Evolutionary conservation across 2,888 invertebrate genomes (phyloP).

Genomic region (Drosophila picticornis): DNA sequence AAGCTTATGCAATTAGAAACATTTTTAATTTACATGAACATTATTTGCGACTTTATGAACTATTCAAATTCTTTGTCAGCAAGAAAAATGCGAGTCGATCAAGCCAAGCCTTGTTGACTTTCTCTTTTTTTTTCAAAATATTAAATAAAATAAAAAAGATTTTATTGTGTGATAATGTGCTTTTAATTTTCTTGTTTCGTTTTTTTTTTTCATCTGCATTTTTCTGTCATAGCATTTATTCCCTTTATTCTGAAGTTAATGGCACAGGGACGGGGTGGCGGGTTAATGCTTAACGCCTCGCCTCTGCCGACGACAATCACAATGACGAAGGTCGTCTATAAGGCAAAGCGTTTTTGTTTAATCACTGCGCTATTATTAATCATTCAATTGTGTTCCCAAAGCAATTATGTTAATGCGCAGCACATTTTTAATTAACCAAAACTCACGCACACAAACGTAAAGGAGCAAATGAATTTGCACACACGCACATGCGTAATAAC

Average conservation of each 20-base stretch:
- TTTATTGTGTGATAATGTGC: not conserved
- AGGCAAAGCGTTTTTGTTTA: constrained; percentile 51
- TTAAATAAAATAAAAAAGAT: no score
- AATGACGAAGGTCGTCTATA: constrained; percentile 55
- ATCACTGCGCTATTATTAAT: constrained; percentile 72
- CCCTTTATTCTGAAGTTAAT: not conserved
- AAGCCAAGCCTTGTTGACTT: not conserved
- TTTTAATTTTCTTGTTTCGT: not conserved
- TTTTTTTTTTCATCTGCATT: not conserved
- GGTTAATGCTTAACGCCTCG: not conserved
- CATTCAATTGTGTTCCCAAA: constrained; percentile 74
- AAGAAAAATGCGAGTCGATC: not conserved
- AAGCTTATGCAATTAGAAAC: not conserved
- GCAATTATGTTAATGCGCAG: constrained; percentile 73
- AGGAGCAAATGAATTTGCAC: constrained; percentile 2
- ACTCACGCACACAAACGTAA: constrained; percentile 30
- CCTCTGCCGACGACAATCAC: constrained; percentile 4
- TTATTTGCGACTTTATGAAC: not conserved
- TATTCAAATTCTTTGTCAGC: not conserved
- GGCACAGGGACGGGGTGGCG: not conserved
- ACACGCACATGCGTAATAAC: constrained; percentile 31
- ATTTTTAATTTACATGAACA: not conserved
- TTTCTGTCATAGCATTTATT: constrained; percentile 1
- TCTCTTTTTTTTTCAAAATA: not conserved
- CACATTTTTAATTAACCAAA: constrained; percentile 71